These are phyloP conservation scores for Mayetiola destructor DNA, from an alignment of 2,888 invertebrate genomes.

Conservation along the genomic window DNA sequence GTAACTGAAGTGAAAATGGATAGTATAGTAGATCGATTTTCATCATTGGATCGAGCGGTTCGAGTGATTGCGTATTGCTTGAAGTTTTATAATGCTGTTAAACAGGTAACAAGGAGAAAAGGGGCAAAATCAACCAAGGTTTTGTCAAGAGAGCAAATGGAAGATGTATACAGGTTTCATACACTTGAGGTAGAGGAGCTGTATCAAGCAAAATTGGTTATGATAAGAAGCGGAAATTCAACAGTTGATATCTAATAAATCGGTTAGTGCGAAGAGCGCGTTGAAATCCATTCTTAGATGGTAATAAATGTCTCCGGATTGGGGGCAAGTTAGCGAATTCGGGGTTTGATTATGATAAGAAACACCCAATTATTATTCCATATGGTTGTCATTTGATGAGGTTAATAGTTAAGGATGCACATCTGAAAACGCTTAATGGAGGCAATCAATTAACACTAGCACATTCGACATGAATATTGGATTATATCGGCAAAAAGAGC, in stretches of 20 bases:
- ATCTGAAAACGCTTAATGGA: constrained; percentile 18
- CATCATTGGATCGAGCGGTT: background rate
- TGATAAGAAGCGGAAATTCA: background rate
- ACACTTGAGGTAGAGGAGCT: background rate
- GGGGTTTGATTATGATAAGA: background rate
- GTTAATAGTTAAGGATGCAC: background rate
- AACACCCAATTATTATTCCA: constrained; percentile 10
- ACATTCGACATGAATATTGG: constrained; percentile 20
- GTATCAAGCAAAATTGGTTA: background rate
- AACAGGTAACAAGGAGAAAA: background rate
- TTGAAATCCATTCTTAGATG: constrained; percentile 6
- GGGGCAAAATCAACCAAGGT: background rate
- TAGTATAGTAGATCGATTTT: background rate
- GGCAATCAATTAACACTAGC: constrained; percentile 18
- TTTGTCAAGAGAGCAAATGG: too few relatives aligned
- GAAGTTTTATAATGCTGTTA: background rate
- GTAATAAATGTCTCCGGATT: background rate
- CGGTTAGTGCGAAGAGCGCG: background rate
- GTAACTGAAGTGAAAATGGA: background rate
- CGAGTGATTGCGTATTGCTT: background rate
- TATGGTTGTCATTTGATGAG: background rate
- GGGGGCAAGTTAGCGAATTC: background rate
- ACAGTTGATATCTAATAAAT: background rate
- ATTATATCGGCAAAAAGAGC: constrained; percentile 17
- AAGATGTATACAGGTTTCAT: too few relatives aligned